Evolutionary conservation across 2,797 vertebrate genomes (phyloP).

Genomic region (Lepilemur septentrionalis): DNA sequence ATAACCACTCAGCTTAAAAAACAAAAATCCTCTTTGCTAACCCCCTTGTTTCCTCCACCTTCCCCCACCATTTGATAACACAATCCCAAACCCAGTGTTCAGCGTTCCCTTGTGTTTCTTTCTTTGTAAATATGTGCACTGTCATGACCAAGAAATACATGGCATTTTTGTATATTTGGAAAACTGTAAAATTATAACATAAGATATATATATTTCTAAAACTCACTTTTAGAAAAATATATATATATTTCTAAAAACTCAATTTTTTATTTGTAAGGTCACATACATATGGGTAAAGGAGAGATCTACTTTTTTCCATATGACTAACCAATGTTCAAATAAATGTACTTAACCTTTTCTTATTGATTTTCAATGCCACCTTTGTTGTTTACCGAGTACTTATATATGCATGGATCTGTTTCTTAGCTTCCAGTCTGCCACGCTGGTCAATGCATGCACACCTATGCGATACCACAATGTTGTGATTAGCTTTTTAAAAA

Average conservation of each 20-base stretch:
- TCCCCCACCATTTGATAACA: neutral
- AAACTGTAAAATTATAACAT: neutral
- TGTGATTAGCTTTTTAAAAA: neutral
- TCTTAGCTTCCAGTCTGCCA: neutral
- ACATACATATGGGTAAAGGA: neutral
- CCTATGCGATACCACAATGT: neutral
- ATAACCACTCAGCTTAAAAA: neutral
- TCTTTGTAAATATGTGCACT: neutral
- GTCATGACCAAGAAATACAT: neutral
- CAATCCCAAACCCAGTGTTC: neutral
- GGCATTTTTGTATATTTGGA: neutral
- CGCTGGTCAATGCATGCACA: neutral
- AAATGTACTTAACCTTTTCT: neutral
- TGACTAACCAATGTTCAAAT: neutral
- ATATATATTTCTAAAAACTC: neutral
- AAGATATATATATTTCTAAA: neutral
- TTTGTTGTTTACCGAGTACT: neutral
- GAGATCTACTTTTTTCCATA: neutral
- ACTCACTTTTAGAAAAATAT: too few species aligned
- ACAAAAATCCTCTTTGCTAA: neutral
- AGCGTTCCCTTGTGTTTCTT: neutral
- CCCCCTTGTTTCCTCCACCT: too few species aligned
- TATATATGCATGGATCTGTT: neutral
- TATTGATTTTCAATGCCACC: neutral
- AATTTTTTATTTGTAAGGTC: slow-evolving; percentile 10